phyloP scores from a whole-genome alignment of 2,797 vertebrate genomes.

The Tapirus indicus region DNA sequence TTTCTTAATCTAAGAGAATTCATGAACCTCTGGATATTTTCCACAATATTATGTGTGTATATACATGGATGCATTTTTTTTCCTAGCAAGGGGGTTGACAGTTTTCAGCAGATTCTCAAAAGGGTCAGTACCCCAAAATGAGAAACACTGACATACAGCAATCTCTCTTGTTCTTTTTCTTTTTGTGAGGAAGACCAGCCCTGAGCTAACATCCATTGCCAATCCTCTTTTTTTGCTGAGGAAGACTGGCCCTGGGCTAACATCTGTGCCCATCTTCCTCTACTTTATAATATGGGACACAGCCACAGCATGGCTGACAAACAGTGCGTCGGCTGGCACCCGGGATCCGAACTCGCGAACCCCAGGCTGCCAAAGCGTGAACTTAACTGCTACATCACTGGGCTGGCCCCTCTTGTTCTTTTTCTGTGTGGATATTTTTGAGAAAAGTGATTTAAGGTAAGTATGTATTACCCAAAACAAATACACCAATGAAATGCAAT shows the following conservation, averaged over 20 bases:
- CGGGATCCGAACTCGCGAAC: too few species aligned
- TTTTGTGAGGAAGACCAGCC: too few species aligned
- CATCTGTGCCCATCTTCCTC: too few species aligned
- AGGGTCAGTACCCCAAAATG: background rate
- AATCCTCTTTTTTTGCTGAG: too few species aligned
- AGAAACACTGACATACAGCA: background rate
- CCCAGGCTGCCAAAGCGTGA: too few species aligned
- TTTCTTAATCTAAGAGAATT: constrained; percentile 27
- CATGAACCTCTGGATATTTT: background rate
- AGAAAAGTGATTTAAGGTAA: background rate
- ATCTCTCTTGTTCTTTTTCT: background rate
- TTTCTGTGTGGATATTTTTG: background rate
- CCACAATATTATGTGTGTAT: background rate
- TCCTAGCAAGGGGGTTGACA: background rate
- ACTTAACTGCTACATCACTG: too few species aligned
- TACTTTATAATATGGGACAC: too few species aligned
- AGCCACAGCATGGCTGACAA: too few species aligned
- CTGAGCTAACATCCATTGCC: too few species aligned
- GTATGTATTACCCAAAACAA: background rate
- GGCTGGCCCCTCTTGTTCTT: background rate
- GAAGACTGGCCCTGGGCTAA: too few species aligned
- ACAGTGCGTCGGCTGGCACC: too few species aligned
- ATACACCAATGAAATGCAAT: background rate
- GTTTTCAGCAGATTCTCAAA: background rate
- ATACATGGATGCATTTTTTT: background rate